These are phyloP conservation scores for Trichonephila inaurata DNA, from an alignment of 1,140 invertebrate genomes.

Conservation along the genomic window DNA sequence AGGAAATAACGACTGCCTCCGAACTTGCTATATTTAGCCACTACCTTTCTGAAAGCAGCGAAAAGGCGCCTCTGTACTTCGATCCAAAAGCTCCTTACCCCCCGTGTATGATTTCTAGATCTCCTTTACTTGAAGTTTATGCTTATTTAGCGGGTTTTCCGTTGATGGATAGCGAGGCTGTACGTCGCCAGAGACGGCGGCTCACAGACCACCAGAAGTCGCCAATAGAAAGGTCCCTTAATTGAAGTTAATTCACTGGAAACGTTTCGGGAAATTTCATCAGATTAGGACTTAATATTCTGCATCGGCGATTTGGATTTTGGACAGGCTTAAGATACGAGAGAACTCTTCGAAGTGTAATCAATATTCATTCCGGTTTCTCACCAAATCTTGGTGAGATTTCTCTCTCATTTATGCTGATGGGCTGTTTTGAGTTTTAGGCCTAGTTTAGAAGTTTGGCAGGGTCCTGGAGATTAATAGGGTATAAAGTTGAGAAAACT, in stretches of 20 bases:
- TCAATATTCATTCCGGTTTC: background rate
- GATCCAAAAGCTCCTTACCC: background rate
- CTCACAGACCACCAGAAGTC: background rate
- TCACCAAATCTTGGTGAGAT: background rate
- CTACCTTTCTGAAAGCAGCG: background rate
- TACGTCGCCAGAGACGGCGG: background rate
- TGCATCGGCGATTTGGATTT: slow-evolving; percentile 11
- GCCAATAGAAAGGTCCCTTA: background rate
- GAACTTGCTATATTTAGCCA: slow-evolving; percentile 3
- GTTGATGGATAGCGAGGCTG: background rate
- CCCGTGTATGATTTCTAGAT: background rate
- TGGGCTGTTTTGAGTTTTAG: background rate
- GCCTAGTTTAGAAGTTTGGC: background rate
- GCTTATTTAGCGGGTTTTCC: slow-evolving; percentile 6
- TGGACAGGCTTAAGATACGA: background rate
- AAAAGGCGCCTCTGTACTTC: background rate
- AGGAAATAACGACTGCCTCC: background rate
- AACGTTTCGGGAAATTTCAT: slow-evolving; percentile 34
- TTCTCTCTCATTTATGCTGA: background rate
- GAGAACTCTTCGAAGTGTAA: background rate
- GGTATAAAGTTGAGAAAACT: background rate
- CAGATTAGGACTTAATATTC: slow-evolving; percentile 16
- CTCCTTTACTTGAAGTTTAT: background rate
- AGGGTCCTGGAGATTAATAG: background rate
- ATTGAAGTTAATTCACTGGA: slow-evolving; percentile 35